Evolutionary conservation across 2,113 vertebrate genomes (phyloP), one percentile per base, ranked within the genome.

Genomic region (Onychostoma macrolepis): DNA sequence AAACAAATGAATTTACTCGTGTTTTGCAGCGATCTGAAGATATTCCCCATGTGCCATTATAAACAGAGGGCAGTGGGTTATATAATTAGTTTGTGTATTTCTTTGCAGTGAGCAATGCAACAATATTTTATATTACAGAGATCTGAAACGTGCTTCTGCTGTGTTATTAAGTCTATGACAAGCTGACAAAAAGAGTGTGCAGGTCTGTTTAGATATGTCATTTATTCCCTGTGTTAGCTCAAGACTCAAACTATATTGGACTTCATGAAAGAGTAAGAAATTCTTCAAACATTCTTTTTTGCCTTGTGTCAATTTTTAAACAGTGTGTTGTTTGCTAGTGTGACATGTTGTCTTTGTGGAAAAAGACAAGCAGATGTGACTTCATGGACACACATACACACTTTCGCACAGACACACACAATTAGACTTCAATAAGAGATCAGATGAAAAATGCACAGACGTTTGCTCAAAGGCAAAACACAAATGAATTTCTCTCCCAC

Each of bases 371-470:
- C 38, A n/a, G 41, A 67, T 72, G 65, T 33, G 38, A 45, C 61
- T 82, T 82, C 28, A 41, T 41, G 28, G 15, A 61, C 78, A 87
- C 33, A 76, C 21, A 80, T 24, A 86, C 75, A 85, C 41, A 80
- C 28, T 48, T 26, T 30, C 38, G 63, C 26, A 48, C 58, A 82
- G 13, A 63, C 78, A 75, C 26, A 82, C 26, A 81, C 33, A 76
- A 53, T 58, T 30, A 85, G 61, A 85, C 88, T 87, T 89, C 85
- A 87, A 87, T 90, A 84, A 87, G 80, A 75, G 13, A 86, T 85
- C 86, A 78, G 89, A 89, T 90, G 88, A 89, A 90, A 89, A 80
- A 83, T 38, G 53, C 79, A 79, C 87, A 82, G 88, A 65, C 83
- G 43, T 78, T 86, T 50, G 86, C 88, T 89, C 74, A 86, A 86